Evolutionary conservation across 2,113 vertebrate genomes (phyloP).

Genomic region (Oceanodroma tethys): DNA sequence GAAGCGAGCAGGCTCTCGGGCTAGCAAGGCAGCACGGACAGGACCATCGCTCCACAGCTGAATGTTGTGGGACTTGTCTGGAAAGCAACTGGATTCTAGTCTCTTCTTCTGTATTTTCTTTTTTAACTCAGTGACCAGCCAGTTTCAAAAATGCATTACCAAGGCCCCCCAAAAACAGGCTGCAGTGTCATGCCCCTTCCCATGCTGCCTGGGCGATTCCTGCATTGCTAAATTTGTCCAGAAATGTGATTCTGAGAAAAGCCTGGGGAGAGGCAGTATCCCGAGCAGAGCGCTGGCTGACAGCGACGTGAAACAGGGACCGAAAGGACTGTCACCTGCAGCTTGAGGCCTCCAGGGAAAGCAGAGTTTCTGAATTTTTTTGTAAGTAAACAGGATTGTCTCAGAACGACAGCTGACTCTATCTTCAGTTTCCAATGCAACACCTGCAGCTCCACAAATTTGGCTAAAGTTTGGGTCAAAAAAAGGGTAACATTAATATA

Average conservation of each 20-base stretch:
- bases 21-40: background rate
- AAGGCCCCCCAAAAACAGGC: background rate
- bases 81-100: background rate
- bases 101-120: background rate
- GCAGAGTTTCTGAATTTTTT: background rate
- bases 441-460: slow-evolving; percentile 50
- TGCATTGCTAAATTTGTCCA: background rate
- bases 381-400: slow-evolving; percentile 22
- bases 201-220: background rate
- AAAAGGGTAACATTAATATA: slow-evolving; percentile 32
- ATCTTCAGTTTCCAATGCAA: slow-evolving; percentile 3
- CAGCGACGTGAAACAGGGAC: background rate
- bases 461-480: slow-evolving; percentile 32
- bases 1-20: fast-evolving
- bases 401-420: slow-evolving; percentile 40
- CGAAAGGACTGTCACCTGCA: slow-evolving; percentile 48
- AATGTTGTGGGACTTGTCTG: background rate
- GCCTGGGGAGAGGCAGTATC: background rate
- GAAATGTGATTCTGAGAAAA: background rate
- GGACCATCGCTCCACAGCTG: background rate
- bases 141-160: background rate
- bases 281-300: background rate
- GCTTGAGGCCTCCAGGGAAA: slow-evolving; percentile 23
- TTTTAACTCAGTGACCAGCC: background rate
- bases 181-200: background rate